Evolutionary conservation across 2,113 vertebrate genomes (phyloP).

Genomic region (Solea solea): DNA sequence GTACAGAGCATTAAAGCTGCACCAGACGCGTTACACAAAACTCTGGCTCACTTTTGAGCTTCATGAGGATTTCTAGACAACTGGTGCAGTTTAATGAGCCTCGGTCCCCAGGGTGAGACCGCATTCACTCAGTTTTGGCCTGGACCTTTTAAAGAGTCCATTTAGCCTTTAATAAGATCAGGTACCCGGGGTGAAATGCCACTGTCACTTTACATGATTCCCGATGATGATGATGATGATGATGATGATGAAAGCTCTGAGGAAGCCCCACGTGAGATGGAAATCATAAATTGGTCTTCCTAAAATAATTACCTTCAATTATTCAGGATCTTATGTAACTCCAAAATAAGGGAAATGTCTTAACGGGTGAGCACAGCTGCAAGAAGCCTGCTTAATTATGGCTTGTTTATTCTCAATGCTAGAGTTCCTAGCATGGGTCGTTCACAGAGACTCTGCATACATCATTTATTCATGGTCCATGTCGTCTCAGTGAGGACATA

Average conservation of each 20-base stretch:
- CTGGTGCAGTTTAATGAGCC: conserved; percentile 36
- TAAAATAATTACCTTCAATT: conserved; percentile 52
- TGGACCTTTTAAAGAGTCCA: conserved; percentile 3
- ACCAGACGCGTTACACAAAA: conserved; percentile 25
- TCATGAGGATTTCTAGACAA: conserved; percentile 20
- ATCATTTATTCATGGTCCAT: neutral
- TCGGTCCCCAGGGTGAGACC: conserved; percentile 8
- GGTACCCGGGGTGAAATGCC: conserved; percentile 21
- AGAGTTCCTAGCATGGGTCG: conserved; percentile 16
- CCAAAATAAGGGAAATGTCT: neutral
- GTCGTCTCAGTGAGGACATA: neutral
- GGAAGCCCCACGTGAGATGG: conserved; percentile 10
- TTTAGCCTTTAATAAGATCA: conserved; percentile 45
- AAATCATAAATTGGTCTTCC: conserved; percentile 10
- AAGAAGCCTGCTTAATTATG: neutral
- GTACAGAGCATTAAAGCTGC: conserved; percentile 28
- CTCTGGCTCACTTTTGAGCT: conserved; percentile 19
- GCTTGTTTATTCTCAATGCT: conserved; percentile 31
- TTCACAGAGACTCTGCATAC: neutral
- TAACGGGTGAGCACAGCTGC: conserved; percentile 14
- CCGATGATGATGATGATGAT: conserved; percentile 1
- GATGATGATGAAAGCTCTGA: conserved; percentile 17
- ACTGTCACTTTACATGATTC: conserved; percentile 13
- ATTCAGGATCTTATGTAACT: conserved; percentile 45
- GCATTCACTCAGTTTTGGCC: conserved; percentile 20